Base-by-base conservation (phyloP, 1,140 invertebrate genomes). In the Drosophila santomea region DNA sequence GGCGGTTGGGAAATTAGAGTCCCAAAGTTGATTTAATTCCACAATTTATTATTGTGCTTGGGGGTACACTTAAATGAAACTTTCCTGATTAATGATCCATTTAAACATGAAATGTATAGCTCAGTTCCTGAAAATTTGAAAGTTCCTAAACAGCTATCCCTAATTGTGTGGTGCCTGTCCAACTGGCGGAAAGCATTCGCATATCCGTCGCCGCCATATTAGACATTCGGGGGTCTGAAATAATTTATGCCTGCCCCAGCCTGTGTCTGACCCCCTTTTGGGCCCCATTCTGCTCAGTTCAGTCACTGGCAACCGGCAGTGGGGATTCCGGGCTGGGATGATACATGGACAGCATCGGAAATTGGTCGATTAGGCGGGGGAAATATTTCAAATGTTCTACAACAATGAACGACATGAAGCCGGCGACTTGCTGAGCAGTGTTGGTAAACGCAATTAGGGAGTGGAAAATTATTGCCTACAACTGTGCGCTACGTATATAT, bases 191-290 rank as follows among this genome's bases (percentile, higher is more conserved):
- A 38, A 20, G 17, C 58, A 72, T 69, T 66, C 81, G 51, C 82
- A 67, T 64, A 85, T 85, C 63, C 82, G 64, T 85, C 69, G 78
- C 59, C 80, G 68, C 79, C 83, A 89, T 78, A 78, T 78, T 88
- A 75, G 80, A 68, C 75, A 61, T 82, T 61, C 44, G 74, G 75
- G 75, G 50, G 68, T 58, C 72, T 74, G 89, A 84, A 80, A 88
- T 88, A 89, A 88, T 88, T 83, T 89, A 88, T 89, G 72, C 83
- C 61, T 20, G 20, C 20, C 20, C 20, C 38, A 44, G 12, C 47
- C 43, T 66, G 8, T 15, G 38, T 54, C 61, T 68, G 60, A 35
- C 38, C 61, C 47, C 60, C 55, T 39, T 35, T 35, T 41, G 20
- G 11, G 10, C 23, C 14, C 14, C 38, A 4, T 2, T 51, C 15